Percentiles rank a stretch among this genome's conserved stretches.
Evolutionary conservation across 2,113 vertebrate genomes (phyloP).

Genomic region (Callospermophilus lateralis): DNA sequence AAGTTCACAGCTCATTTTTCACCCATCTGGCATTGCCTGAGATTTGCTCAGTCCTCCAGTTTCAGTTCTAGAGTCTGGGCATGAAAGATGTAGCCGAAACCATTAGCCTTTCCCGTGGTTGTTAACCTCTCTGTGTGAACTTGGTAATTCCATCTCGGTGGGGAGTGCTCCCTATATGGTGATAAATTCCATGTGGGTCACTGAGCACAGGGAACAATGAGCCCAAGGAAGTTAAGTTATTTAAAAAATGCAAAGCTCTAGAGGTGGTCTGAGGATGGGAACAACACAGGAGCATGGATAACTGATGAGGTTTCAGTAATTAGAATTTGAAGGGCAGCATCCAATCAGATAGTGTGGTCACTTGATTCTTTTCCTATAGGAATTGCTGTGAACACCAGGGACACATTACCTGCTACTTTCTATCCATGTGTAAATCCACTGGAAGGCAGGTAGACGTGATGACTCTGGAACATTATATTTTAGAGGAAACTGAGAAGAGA

Average conservation of each 20-base stretch:
- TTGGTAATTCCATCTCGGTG: slow-evolving; percentile 50
- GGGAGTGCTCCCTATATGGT: background rate
- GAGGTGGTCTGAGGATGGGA: background rate
- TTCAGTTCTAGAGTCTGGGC: slow-evolving; percentile 74
- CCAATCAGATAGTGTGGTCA: background rate
- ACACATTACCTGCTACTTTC: background rate
- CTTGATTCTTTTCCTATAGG: background rate
- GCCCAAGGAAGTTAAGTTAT: slow-evolving; percentile 48
- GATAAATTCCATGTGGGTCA: slow-evolving; percentile 50
- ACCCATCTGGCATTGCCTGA: slow-evolving; percentile 46
- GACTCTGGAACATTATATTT: background rate
- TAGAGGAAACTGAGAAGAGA: background rate
- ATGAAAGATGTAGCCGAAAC: slow-evolving; percentile 42
- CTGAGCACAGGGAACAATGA: slow-evolving; percentile 57
- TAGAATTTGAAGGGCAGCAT: background rate
- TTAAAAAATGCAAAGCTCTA: slow-evolving; percentile 50
- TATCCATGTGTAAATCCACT: background rate
- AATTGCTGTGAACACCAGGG: background rate
- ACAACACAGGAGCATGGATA: background rate
- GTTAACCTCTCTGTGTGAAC: slow-evolving; percentile 68
- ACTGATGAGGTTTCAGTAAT: slow-evolving; percentile 31
- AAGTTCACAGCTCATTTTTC: slow-evolving; percentile 71
- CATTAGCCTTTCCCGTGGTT: slow-evolving; percentile 59
- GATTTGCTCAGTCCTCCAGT: background rate
- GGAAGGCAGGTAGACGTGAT: background rate